Conservation (phyloP, 1,140 invertebrate genomes). For the Hycleus cichorii region DNA sequence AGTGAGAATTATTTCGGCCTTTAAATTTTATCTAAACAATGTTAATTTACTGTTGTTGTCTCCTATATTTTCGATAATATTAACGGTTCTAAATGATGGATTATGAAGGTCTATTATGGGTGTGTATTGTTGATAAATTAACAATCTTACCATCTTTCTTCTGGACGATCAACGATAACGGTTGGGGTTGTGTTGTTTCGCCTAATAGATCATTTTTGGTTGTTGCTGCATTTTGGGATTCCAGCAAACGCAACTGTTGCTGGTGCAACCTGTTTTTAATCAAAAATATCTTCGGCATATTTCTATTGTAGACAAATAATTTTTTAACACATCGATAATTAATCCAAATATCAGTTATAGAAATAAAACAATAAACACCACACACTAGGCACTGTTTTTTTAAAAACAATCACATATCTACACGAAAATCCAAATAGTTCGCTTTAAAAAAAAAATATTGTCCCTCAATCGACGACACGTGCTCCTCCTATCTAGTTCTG, state of each 20-base stretch:
- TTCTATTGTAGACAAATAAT: constrained; percentile 20
- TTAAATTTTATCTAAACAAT: not conserved
- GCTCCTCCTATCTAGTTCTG: constrained; percentile 30
- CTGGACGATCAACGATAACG: constrained; percentile 51
- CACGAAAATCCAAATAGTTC: not conserved
- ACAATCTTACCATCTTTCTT: constrained; percentile 42
- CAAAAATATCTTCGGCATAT: constrained; percentile 85
- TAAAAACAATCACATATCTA: not conserved
- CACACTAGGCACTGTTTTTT: not conserved
- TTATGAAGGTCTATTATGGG: not conserved
- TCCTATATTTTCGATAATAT: too few relatives aligned
- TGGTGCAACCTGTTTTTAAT: constrained; percentile 82
- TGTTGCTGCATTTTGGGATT: constrained; percentile 58
- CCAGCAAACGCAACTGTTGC: constrained; percentile 73
- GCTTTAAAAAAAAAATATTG: not conserved
- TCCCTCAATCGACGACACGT: constrained; percentile 4
- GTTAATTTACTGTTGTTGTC: not conserved
- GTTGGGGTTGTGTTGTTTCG: constrained; percentile 43
- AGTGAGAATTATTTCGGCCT: too few relatives aligned
- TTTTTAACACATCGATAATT: not conserved
- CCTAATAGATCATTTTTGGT: constrained; percentile 32
- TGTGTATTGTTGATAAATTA: not conserved
- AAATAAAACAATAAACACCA: not conserved
- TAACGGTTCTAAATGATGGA: too few relatives aligned
- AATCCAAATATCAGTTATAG: not conserved